phyloP scores from a whole-genome alignment of 1,140 invertebrate species.

The Lasaia peninsularis region DNA sequence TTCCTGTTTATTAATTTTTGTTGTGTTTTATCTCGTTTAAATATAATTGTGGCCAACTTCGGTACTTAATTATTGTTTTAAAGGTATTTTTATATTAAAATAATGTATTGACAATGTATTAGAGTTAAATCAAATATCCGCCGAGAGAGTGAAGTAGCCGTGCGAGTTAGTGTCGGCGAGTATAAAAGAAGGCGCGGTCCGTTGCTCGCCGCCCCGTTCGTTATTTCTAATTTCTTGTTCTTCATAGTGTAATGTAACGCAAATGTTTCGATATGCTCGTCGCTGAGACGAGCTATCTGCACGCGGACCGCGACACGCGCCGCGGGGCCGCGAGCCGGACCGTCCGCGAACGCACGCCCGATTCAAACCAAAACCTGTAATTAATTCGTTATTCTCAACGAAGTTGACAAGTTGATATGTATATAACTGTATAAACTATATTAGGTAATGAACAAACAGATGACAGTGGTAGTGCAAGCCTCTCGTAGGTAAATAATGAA shows the following conservation, averaged over 20 bases:
- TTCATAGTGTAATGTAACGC: conserved; percentile 5
- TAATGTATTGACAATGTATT: conserved; percentile 70
- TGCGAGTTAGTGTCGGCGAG: conserved; percentile 10
- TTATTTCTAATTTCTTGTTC: neutral
- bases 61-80: conserved; percentile 68
- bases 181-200: conserved; percentile 13
- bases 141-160: conserved; percentile 6
- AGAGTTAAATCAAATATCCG: conserved; percentile 13
- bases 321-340: conserved; percentile 12
- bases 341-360: conserved; percentile 28
- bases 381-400: conserved; percentile 56
- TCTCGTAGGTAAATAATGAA: conserved; percentile 59
- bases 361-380: conserved; percentile 52
- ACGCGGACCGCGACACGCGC: neutral
- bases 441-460: conserved; percentile 42
- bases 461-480: conserved; percentile 49
- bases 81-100: conserved; percentile 73
- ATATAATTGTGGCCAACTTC: conserved; percentile 73
- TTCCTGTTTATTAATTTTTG: conserved; percentile 76
- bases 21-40: conserved; percentile 71
- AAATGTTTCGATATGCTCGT: conserved; percentile 7
- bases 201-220: conserved; percentile 7
- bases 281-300: neutral
- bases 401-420: conserved; percentile 55
- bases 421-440: conserved; percentile 54